phyloP scores from a whole-genome alignment of 1,140 invertebrate species.

The Oreohelix idahoensis region DNA sequence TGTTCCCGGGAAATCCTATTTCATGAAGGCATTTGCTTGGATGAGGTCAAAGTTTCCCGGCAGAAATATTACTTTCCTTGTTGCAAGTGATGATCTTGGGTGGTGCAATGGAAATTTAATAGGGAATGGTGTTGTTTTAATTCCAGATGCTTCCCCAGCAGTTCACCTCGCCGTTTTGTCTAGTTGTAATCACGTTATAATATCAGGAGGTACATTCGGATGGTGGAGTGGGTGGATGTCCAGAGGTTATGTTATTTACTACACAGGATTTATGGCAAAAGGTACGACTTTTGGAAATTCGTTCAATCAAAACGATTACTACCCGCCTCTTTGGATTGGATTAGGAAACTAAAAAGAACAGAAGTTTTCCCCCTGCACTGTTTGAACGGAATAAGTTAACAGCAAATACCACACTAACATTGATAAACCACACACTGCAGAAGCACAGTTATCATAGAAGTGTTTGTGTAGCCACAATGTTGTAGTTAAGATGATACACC shows the following conservation, averaged over 20 bases:
- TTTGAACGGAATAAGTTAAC: too few relatives aligned
- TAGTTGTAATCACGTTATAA: conserved; percentile 63
- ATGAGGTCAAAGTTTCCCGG: conserved; percentile 37
- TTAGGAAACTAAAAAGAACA: conserved; percentile 45
- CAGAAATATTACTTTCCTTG: conserved; percentile 44
- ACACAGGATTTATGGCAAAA: conserved; percentile 45
- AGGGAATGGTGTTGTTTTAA: conserved; percentile 40
- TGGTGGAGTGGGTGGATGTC: conserved; percentile 67
- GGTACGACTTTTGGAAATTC: conserved; percentile 41
- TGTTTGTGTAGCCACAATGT: too few relatives aligned
- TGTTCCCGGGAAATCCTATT: conserved; percentile 34
- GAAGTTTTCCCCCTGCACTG: too few relatives aligned
- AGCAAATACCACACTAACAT: too few relatives aligned
- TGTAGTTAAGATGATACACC: too few relatives aligned
- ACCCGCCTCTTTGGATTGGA: conserved; percentile 53
- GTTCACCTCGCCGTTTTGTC: conserved; percentile 67
- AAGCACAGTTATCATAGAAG: too few relatives aligned
- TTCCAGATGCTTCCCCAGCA: conserved; percentile 27
- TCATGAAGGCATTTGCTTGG: conserved; percentile 40
- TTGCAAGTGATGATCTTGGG: conserved; percentile 51
- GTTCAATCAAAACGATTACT: conserved; percentile 50
- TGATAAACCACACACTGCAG: too few relatives aligned
- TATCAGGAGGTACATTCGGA: conserved; percentile 62
- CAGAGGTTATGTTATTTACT: conserved; percentile 63
- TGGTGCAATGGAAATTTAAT: conserved; percentile 45